Evolutionary conservation across 2,888 invertebrate genomes (phyloP).

Genomic region (Blastobasis adustella): DNA sequence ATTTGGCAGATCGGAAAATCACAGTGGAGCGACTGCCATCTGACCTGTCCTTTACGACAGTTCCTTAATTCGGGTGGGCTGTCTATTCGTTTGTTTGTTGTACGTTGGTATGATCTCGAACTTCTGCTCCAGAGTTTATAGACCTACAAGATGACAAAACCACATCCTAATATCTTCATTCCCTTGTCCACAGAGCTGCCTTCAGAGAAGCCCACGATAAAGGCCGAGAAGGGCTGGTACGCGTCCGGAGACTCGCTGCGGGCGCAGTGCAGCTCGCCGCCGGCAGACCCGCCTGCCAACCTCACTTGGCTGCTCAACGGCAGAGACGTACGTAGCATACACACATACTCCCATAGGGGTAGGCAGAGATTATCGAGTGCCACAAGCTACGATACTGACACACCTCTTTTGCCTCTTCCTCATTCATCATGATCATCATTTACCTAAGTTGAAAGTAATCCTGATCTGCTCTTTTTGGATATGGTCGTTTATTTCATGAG

Average conservation of each 20-base stretch:
- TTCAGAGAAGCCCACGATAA: constrained; percentile 81
- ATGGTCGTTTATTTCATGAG: too few relatives aligned
- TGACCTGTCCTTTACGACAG: too few relatives aligned
- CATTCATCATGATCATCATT: not conserved
- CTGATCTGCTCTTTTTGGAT: too few relatives aligned
- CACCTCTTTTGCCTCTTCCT: not conserved
- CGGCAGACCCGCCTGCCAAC: constrained; percentile 83
- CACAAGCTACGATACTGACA: too few relatives aligned
- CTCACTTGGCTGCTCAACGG: constrained; percentile 87
- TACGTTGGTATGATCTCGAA: too few relatives aligned
- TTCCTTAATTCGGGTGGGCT: too few relatives aligned
- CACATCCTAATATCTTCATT: not conserved
- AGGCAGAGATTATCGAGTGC: too few relatives aligned
- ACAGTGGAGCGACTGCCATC: too few relatives aligned
- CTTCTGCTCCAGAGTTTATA: too few relatives aligned
- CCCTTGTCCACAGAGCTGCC: constrained; percentile 78
- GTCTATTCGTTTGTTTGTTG: too few relatives aligned
- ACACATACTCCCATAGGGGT: not conserved
- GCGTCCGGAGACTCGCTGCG: constrained; percentile 85
- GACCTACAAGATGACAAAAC: not conserved
- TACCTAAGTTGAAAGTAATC: too few relatives aligned
- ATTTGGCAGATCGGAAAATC: too few relatives aligned
- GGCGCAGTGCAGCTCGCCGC: constrained; percentile 86
- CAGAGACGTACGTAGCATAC: constrained; percentile 77
- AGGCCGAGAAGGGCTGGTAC: constrained; percentile 83